Conservation (phyloP, 2,888 invertebrate genomes). For the Drosophila pegasa region DNA sequence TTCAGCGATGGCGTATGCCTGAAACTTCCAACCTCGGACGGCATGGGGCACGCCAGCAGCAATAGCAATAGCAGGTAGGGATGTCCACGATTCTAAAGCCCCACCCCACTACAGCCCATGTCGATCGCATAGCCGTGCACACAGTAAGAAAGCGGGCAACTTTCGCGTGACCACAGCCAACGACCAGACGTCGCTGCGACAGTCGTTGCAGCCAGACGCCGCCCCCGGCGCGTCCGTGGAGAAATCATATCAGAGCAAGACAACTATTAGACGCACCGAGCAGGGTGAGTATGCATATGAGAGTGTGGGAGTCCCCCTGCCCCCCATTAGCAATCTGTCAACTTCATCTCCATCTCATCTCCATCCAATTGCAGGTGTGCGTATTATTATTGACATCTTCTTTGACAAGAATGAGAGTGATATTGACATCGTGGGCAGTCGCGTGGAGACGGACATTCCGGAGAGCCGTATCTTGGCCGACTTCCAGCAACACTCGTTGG, state of each 20-base stretch:
- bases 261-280: conserved; percentile 82
- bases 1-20: conserved; percentile 34
- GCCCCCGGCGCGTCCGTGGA: conserved; percentile 41
- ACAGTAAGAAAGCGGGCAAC: conserved; percentile 17
- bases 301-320: not conserved
- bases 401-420: conserved; percentile 73
- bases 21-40: conserved; percentile 22
- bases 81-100: not conserved
- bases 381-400: conserved; percentile 83
- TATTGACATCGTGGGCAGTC: conserved; percentile 80
- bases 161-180: conserved; percentile 44
- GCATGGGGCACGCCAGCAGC: conserved; percentile 7
- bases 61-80: conserved; percentile 13
- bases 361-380: conserved; percentile 72
- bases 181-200: conserved; percentile 38
- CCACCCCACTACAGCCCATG: not conserved
- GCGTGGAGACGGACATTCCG: conserved; percentile 83
- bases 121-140: conserved; percentile 3
- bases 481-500: conserved; percentile 76
- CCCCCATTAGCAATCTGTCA: no score
- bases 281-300: conserved; percentile 62
- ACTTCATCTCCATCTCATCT: not conserved
- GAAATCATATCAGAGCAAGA: conserved; percentile 82
- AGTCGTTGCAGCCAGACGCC: conserved; percentile 12
- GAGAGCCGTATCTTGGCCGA: conserved; percentile 82